These are phyloP conservation scores for Spatula versicolor DNA, from an alignment of 2,797 vertebrate species.

Conservation along the genomic window DNA sequence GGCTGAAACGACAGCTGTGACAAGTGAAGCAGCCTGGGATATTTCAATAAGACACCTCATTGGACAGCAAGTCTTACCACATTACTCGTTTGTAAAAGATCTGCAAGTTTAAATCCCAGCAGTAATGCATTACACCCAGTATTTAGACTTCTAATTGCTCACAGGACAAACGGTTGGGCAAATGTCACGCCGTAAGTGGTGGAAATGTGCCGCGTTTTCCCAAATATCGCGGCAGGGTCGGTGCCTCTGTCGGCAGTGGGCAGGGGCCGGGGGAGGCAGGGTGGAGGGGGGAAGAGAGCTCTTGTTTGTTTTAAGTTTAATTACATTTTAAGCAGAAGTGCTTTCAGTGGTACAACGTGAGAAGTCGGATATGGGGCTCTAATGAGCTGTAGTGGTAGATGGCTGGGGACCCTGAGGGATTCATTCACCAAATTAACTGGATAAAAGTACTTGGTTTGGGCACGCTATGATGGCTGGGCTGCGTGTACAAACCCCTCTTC, in stretches of 20 bases:
- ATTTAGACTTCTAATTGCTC: conserved; percentile 98
- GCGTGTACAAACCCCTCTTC: conserved; percentile 75
- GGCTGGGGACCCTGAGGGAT: conserved; percentile 86
- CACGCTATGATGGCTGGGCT: conserved; percentile 83
- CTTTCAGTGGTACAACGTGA: conserved; percentile 82
- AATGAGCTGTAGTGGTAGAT: conserved; percentile 91
- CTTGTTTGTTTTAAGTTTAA: conserved; percentile 96
- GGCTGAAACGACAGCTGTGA: conserved; percentile 97
- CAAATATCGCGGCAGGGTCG: conserved; percentile 43
- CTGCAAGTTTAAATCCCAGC: conserved; percentile 92
- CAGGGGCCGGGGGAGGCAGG: conserved; percentile 54
- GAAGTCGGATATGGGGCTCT: conserved; percentile 81
- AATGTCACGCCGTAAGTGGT: conserved; percentile 67
- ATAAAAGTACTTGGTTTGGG: conserved; percentile 86
- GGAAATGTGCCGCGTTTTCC: conserved; percentile 43
- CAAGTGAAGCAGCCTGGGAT: conserved; percentile 89
- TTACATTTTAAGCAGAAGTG: conserved; percentile 87
- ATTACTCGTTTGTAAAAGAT: conserved; percentile 93
- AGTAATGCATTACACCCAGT: conserved; percentile 91
- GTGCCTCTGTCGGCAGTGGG: conserved; percentile 62
- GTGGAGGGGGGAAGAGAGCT: conserved; percentile 61
- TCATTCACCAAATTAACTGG: conserved; percentile 83
- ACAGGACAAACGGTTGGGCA: conserved; percentile 81
- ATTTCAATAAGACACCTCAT: conserved; percentile 94
- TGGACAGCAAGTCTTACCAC: conserved; percentile 91